phyloP scores from a whole-genome alignment of 2,113 vertebrate genomes.

The Oophaga pumilio region DNA sequence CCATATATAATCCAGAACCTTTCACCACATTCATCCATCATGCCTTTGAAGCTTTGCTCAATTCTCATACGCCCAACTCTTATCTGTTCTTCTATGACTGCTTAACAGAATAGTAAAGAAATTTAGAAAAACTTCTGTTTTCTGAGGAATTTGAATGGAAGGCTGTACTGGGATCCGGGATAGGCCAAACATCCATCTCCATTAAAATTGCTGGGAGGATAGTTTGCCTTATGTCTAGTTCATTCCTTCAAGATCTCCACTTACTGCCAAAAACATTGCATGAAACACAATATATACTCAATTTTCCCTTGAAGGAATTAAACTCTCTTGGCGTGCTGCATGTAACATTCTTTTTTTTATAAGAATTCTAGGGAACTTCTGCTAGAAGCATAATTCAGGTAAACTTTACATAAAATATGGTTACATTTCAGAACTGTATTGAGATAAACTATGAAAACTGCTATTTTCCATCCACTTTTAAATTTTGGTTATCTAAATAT shows the following conservation, averaged over 20 bases:
- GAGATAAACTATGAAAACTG: too few relatives aligned
- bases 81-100: constrained; percentile 29
- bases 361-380: neutral
- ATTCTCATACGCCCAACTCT: neutral
- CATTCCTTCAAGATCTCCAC: constrained; percentile 3
- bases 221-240: constrained; percentile 30
- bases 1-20: constrained; percentile 47
- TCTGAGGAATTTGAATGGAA: constrained; percentile 34
- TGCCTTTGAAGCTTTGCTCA: constrained; percentile 28
- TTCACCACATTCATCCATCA: constrained; percentile 53
- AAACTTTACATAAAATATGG: neutral
- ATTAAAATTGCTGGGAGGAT: constrained; percentile 32
- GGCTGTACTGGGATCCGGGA: neutral
- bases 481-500: too few relatives aligned
- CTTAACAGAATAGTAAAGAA: constrained; percentile 17
- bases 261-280: constrained; percentile 20
- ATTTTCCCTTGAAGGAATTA: neutral
- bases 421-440: neutral
- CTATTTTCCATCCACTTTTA: too few relatives aligned
- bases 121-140: constrained; percentile 29
- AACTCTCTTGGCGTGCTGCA: too few relatives aligned
- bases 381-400: neutral
- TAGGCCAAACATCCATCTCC: constrained; percentile 39
- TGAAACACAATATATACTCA: constrained; percentile 20
- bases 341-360: neutral